A percentile compares a stretch with the other conserved stretches of the same genome.
Conservation (phyloP, 2,113 vertebrate genomes). For the Lophotis ruficrista region DNA sequence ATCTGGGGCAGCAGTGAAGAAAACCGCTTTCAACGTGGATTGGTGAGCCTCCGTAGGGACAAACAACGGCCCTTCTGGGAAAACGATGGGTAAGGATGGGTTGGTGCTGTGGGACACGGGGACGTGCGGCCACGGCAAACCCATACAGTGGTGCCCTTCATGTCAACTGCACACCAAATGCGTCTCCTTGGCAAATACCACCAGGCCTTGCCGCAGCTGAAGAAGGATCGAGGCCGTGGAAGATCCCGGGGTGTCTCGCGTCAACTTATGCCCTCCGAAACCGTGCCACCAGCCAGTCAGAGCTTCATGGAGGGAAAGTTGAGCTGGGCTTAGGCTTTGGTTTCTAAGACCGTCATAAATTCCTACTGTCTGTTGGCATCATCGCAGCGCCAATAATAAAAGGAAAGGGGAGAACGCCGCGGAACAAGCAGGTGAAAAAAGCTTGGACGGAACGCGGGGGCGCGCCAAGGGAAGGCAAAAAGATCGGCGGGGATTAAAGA, state of each 20-base stretch:
- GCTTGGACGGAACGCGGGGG: background rate
- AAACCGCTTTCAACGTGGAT: background rate
- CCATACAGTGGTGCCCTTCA: background rate
- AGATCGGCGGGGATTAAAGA: background rate
- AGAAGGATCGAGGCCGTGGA: background rate
- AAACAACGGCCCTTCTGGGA: background rate
- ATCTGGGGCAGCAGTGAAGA: background rate
- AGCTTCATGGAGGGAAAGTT: background rate
- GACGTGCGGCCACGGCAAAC: background rate
- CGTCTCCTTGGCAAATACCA: background rate
- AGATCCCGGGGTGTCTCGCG: background rate
- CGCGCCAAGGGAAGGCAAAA: background rate
- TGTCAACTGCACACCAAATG: background rate
- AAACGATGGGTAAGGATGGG: background rate
- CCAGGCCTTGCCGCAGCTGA: background rate
- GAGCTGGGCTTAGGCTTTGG: background rate
- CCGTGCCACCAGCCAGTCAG: accelerated
- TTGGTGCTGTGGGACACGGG: accelerated
- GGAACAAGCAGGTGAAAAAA: background rate
- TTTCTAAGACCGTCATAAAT: background rate
- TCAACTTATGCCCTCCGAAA: background rate
- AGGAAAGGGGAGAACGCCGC: background rate
- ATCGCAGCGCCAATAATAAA: background rate
- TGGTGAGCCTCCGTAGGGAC: background rate
- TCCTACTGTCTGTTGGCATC: background rate